Base-by-base conservation (phyloP, 2,797 vertebrate genomes). In the Phrynocephalus guinanensis region DNA sequence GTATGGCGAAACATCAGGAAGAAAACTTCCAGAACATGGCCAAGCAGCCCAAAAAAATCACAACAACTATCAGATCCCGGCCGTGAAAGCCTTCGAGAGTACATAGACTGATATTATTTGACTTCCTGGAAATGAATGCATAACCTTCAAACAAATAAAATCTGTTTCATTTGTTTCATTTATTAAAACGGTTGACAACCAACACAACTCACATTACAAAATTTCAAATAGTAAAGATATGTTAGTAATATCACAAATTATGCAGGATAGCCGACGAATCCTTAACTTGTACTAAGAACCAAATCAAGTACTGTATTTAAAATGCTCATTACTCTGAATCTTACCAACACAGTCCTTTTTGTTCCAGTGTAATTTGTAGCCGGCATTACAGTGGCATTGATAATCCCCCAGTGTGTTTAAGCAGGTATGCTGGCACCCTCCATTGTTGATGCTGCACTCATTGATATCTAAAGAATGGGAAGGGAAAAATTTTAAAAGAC, bases 301-400 rank as follows among this genome's bases (percentile, higher is more conserved):
- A 56, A 56, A 56, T 56, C 8, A 56, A 56, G 52, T 56, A 13
- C 33, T 33, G 33, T 33, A 33, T 56, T 56, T 56, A 56, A 56
- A 56, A 56, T 56, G 8, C 13, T 56, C 52, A 56, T 56, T 9
- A 56, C 5, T 3, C 86, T 22, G 82, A 67, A 91, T 94, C 98
- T 99, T 99, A 99, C 99, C 99, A 90, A 98, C 96, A 94, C 99
- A 99, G 94, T 99, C 99, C 93, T 99, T 99, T 95, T 97, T 98
- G 97, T 99, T 99, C 99, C 99, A 99, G 96, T 99, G 98, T 30
- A 99, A 97, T 93, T 97, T 99, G 96, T 97, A 97, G 75, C 97
- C 98, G 0, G 97, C 94, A 71, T 96, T 97, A 94, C 99, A 99
- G 91, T 97, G 97, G 95, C 99, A 99, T 87, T 98, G 97, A 44